phyloP scores from a whole-genome alignment of 2,888 invertebrate species.

The Lampropteryx suffumata region DNA sequence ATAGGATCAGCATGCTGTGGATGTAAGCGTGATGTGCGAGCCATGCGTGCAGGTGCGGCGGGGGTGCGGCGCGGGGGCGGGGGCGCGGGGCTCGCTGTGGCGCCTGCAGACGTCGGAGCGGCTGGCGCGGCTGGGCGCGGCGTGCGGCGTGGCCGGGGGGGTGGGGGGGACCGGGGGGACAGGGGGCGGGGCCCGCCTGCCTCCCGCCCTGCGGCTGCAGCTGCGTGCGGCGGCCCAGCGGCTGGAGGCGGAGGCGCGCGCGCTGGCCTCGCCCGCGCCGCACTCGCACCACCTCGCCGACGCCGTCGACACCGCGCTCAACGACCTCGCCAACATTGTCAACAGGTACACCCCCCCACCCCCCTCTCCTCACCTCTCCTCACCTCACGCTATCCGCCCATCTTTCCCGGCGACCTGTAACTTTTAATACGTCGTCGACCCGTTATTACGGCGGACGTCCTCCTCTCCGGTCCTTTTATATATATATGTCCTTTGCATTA shows the following conservation, averaged over 20 bases:
- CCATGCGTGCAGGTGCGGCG: conserved; percentile 54
- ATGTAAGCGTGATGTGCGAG: conserved; percentile 31
- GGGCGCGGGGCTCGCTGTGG: conserved; percentile 70
- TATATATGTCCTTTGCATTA: too few relatives aligned
- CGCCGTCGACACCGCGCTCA: conserved; percentile 78
- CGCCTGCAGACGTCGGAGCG: conserved; percentile 74
- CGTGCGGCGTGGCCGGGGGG: conserved; percentile 88
- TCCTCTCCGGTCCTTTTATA: too few relatives aligned
- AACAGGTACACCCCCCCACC: conserved; percentile 73
- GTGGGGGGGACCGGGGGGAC: conserved; percentile 65
- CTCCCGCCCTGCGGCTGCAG: conserved; percentile 83
- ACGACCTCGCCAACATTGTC: conserved; percentile 89
- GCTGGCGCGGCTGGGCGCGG: conserved; percentile 90
- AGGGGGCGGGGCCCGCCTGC: conserved; percentile 86
- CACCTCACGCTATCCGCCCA: not conserved
- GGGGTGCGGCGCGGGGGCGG: conserved; percentile 30
- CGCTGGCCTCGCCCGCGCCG: conserved; percentile 60
- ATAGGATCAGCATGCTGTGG: too few relatives aligned
- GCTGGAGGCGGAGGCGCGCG: conserved; percentile 66
- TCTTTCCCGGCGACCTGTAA: too few relatives aligned
- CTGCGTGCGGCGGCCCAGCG: conserved; percentile 54
- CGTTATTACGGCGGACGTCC: too few relatives aligned
- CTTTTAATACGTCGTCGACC: too few relatives aligned
- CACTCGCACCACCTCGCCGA: conserved; percentile 87
- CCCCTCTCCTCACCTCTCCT: not conserved